phyloP scores from a whole-genome alignment of 2,888 invertebrate species.

The Drosophila siamana region DNA sequence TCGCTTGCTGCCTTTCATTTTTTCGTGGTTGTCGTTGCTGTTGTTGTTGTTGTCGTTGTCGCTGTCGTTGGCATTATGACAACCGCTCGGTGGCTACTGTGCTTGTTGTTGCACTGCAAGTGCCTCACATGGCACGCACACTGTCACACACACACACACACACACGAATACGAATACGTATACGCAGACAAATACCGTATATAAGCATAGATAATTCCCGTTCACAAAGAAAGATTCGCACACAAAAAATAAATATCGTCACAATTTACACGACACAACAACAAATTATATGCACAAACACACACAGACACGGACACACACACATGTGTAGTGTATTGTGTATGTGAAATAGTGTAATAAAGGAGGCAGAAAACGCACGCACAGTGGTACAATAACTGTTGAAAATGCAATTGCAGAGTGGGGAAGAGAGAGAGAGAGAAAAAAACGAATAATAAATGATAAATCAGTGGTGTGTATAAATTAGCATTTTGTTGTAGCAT shows the following conservation, averaged over 20 bases:
- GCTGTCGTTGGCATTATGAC: conserved; percentile 59
- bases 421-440: no score
- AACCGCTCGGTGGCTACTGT: conserved; percentile 40
- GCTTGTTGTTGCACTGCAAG: conserved; percentile 49
- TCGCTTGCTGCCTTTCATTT: conserved; percentile 67
- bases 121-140: conserved; percentile 55
- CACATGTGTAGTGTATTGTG: background rate
- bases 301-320: no score
- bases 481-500: conserved; percentile 22
- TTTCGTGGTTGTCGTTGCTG: conserved; percentile 39
- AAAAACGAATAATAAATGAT: conserved; percentile 11
- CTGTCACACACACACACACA: conserved; percentile 29
- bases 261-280: conserved; percentile 55
- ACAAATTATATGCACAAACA: conserved; percentile 11
- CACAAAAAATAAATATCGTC: conserved; percentile 46
- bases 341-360: conserved; percentile 51
- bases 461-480: conserved; percentile 10
- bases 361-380: conserved; percentile 62
- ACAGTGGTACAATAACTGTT: conserved; percentile 58
- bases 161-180: conserved; percentile 1
- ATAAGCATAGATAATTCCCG: conserved; percentile 53
- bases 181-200: conserved; percentile 6
- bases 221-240: conserved; percentile 65
- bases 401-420: conserved; percentile 24
- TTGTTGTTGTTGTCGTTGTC: conserved; percentile 23